Evolutionary conservation across 2,113 vertebrate species (phyloP), one percentile per base, ranked within the genome.

Genomic region (Raphicerus campestris): DNA sequence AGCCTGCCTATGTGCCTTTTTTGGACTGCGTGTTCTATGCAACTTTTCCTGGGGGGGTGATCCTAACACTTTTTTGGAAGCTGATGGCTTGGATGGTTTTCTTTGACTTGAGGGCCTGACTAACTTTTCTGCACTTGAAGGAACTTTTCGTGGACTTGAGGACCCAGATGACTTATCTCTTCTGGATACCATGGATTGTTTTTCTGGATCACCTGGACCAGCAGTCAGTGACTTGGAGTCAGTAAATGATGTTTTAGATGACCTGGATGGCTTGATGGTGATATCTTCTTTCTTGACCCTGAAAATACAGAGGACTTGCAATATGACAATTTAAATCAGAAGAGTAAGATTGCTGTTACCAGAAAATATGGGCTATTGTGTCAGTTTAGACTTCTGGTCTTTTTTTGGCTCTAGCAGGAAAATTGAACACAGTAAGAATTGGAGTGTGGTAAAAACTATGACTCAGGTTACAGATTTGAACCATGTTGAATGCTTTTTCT

Each of bases 271-370:
- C 17, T 92, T 92, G 10, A 30, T 16, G 53, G 15, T 39, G 53
- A 15, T 5, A 26, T 4, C 22, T 81, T 88, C 9, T 53, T 73
- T 84, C 45, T 66, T 80, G 24, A 14, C 1, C 26, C 97, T 97
- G 58, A 94, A 97, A 97, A 84, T 77, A 81, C 16, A 94, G 87
- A 96, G 90, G 96, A 89, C 80, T 83, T 91, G 3, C 35, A 86
- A 4, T 93, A n/a, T 66, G 56, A 94, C 15, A 55, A 61, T 92
- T 90, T 87, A 63, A 96, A 96, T 45, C n/a, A 42, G 77, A 60
- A 84, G 26, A 55, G 10, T 78, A 58, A 11, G 58, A 39, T 80
- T 85, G 10, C 66, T 94, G 14, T 45, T 35, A 89, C 56, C 28
- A 91, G 91, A 87, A 97, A 97, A 83, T 17, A 49, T 16, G 81